phyloP scores from a whole-genome alignment of 1,140 invertebrate species.

The Steinernema feltiae region DNA sequence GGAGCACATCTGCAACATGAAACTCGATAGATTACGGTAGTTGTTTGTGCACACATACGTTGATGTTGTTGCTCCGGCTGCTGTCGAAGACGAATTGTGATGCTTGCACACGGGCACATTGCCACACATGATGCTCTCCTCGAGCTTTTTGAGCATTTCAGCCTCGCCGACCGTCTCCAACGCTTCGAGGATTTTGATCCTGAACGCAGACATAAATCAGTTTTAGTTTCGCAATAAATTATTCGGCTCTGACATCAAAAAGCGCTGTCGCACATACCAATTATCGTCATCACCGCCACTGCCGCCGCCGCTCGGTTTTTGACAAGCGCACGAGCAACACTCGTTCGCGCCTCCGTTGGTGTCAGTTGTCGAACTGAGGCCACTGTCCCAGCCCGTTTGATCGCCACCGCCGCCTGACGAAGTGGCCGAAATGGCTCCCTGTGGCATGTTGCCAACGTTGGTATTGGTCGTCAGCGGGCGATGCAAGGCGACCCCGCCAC shows the following conservation, averaged over 20 bases:
- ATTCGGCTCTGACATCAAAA: constrained; percentile 13
- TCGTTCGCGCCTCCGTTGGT: constrained; percentile 26
- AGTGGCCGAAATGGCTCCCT: not conserved
- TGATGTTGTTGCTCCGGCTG: not conserved
- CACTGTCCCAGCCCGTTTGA: constrained; percentile 40
- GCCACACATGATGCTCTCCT: constrained; percentile 41
- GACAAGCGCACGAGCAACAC: constrained; percentile 5
- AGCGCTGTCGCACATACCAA: constrained; percentile 24
- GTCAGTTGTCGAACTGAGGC: constrained; percentile 43
- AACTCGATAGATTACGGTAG: no score
- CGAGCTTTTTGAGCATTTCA: constrained; percentile 46
- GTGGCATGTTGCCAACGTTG: not conserved
- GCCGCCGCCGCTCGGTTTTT: not conserved
- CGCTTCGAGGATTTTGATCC: constrained; percentile 45
- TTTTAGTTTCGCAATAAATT: not conserved
- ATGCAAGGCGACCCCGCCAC: not conserved
- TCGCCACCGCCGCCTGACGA: constrained; percentile 21
- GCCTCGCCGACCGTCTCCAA: constrained; percentile 45
- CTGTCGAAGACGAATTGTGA: not conserved
- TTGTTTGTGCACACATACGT: no score
- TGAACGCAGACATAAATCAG: not conserved
- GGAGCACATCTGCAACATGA: not conserved
- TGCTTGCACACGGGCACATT: constrained; percentile 20
- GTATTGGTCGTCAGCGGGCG: not conserved
- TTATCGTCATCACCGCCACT: constrained; percentile 22